Base-by-base conservation (phyloP, 2,113 vertebrate species). In the Cettia cetti region DNA sequence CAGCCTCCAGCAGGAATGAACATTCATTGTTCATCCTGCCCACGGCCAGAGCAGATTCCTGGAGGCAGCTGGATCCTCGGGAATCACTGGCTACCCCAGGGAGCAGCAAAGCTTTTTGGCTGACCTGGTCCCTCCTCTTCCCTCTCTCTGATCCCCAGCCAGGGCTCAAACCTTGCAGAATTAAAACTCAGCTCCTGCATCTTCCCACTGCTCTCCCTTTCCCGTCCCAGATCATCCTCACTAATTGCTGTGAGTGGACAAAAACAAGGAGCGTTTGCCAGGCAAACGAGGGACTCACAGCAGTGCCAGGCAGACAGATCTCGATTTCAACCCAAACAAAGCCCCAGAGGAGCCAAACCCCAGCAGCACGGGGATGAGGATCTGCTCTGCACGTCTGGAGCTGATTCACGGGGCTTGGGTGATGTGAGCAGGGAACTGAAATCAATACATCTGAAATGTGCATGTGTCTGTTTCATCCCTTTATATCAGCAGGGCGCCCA, bases 331-430 rank as follows among this genome's bases (percentile, higher is more conserved):
- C 19, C 31, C 54, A 68, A 54, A 54, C 18, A 28, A 16, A 61
- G 11, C 22, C 33, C n/a, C 26, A 31, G 0, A 47, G 0, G 16
- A 83, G 61, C 21, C 74, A 44, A 47, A 45, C 20, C 2, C 7
- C 44, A 33, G 0, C 33, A 27, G 21, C 37, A 33, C 0, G 0
- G 13, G 8, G 56, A 49, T 3, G 42, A 47, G 10, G n/a, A 45
- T 22, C 63, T 28, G 49, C 8, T 83, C 42, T 64, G 50, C 57
- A 6, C 1, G 4, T 4, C 76, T 71, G 35, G 28, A 87, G 31
- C 7, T 22, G 33, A 78, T 44, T 61, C 33, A 23, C 1, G 5
- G 45, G 2, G 33, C 44, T 71, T 35, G 8, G 2, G 52, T 9
- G 66, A 45, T 56, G 64, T 28, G 27, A 68, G 13, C 57, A 31